Evolutionary conservation across 2,888 invertebrate species (phyloP).

Genomic region (Cheilosia vulpina): DNA sequence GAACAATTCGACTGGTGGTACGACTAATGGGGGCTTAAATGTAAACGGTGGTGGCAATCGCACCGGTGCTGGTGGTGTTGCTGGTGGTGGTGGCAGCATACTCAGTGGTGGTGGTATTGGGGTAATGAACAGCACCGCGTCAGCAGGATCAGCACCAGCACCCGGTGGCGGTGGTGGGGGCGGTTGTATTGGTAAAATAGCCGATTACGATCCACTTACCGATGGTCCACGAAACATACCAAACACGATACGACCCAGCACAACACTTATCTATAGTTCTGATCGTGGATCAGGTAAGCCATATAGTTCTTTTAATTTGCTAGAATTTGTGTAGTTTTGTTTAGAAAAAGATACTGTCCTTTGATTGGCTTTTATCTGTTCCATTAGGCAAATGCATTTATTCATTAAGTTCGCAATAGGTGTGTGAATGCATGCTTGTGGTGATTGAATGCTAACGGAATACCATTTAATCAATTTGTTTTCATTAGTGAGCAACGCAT

Average conservation of each 20-base stretch:
- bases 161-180: conserved; percentile 66
- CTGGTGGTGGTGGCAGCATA: conserved; percentile 76
- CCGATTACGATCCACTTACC: conserved; percentile 91
- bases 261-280: conserved; percentile 93
- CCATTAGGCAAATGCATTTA: conserved; percentile 36
- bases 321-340: conserved; percentile 13
- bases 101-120: conserved; percentile 73
- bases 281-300: conserved; percentile 87
- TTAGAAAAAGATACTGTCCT: conserved; percentile 37
- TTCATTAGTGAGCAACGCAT: conserved; percentile 81
- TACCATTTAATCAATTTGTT: conserved; percentile 15
- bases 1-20: conserved; percentile 57
- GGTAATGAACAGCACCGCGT: conserved; percentile 75
- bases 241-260: conserved; percentile 90
- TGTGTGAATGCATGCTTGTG: neutral
- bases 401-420: conserved; percentile 15
- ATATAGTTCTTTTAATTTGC: conserved; percentile 10
- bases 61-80: conserved; percentile 64
- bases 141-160: conserved; percentile 56
- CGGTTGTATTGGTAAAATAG: conserved; percentile 88
- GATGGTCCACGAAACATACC: conserved; percentile 89
- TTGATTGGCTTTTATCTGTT: conserved; percentile 52
- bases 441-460: conserved; percentile 6
- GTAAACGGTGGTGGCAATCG: conserved; percentile 74
- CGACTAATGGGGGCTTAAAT: conserved; percentile 60